A percentile compares a stretch with the other conserved stretches of the same genome.
These are phyloP conservation scores for Caenorhabditis sp. DNA, from an alignment of 2,888 invertebrate genomes.

Conservation along the genomic window DNA sequence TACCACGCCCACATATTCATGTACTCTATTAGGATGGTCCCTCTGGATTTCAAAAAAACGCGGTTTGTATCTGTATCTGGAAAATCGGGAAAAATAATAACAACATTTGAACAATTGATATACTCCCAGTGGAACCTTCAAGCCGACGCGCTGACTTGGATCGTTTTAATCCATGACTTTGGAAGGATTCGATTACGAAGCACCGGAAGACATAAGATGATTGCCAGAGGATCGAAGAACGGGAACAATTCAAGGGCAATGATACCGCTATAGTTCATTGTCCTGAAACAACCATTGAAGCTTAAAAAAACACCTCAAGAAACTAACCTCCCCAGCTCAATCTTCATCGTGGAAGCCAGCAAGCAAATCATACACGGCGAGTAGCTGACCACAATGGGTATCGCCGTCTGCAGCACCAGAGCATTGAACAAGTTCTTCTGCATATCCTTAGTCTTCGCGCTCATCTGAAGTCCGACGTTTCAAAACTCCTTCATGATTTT, in stretches of 20 bases:
- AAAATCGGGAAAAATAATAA: too few relatives aligned
- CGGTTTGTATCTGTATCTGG: too few relatives aligned
- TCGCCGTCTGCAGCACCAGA: constrained; percentile 8
- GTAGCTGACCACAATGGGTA: constrained; percentile 21
- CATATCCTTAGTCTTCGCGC: constrained; percentile 2
- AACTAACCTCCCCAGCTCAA: neutral
- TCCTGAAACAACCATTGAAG: neutral
- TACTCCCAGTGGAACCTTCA: too few relatives aligned
- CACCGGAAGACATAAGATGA: neutral
- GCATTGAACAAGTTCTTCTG: constrained; percentile 15
- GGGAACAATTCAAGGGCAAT: neutral
- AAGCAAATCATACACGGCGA: constrained; percentile 21
- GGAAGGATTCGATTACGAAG: neutral
- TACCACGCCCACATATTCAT: too few relatives aligned
- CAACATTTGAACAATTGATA: too few relatives aligned
- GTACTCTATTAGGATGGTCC: too few relatives aligned
- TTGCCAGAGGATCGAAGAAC: constrained; percentile 1
- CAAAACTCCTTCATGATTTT: neutral
- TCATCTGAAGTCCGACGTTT: neutral
- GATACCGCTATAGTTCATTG: neutral
- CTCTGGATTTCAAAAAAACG: too few relatives aligned
- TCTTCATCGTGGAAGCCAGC: neutral
- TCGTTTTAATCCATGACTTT: too few relatives aligned
- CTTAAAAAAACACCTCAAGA: neutral
- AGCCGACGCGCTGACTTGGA: too few relatives aligned